Evolutionary conservation across 1,140 invertebrate species (phyloP), one percentile per base, ranked within the genome.

Genomic region (Euwallacea similis): DNA sequence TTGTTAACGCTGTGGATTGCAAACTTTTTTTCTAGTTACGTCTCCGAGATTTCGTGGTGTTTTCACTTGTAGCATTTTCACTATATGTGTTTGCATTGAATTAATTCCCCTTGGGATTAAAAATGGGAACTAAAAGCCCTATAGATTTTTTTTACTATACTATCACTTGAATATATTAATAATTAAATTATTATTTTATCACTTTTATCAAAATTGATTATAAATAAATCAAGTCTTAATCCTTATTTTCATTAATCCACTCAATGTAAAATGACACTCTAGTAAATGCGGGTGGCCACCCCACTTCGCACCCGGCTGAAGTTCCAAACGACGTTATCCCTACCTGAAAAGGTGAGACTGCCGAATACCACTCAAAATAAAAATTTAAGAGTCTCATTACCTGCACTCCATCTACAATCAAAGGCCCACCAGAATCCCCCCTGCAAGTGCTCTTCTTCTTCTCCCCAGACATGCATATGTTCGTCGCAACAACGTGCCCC

Each of bases 281-380:
- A 1, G 77, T 78, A 72, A 76, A 82, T 0, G 76, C 81, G 13
- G 79, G 78, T 16, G 81, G 81, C 42, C 66, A 68, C 6, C 79
- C 77, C 46, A 56, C 47, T 53, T 79, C 77, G 44, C 81, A 82
- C 16, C 80, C 80, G 4, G 74, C 74, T 4, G 54, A 50, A 2
- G 73, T 67, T 2, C 78, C 79, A 71, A 81, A 82, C 7, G 79
- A 81, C 6, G 78, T 76, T 3, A 81, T 71, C 16, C 79, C 80
- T 13, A 80, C 69, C 76, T 81, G 73, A 13, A 15, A 6, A 33
- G 11, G 58, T 0, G 2, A 56, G 4, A n/a, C 11, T 21, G 1
- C 3, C 33, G 10, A 33, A 33, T 6, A 2, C 33, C 7, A 33
- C 54, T 10, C 6, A 2, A 7, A 61, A 43, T 7, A 43, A 61